A percentile compares a stretch with the other conserved stretches of the same genome.
Conservation (phyloP, 2,113 vertebrate species). For the Rhabdornis inornatus region DNA sequence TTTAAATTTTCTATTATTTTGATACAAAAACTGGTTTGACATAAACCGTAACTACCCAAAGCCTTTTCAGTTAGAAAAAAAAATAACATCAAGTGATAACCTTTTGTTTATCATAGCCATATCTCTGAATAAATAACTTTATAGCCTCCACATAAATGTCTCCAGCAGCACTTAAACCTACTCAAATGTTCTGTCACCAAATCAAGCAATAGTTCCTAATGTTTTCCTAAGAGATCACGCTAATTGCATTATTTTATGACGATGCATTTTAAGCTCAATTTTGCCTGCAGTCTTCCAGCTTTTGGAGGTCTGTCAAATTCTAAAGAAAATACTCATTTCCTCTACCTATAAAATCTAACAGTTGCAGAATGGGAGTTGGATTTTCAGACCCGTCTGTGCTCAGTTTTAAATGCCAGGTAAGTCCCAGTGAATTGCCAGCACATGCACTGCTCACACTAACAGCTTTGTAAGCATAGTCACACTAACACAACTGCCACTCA, state of each 20-base stretch:
- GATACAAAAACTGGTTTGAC: background rate
- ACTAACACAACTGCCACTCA: background rate
- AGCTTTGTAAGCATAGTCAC: accelerated
- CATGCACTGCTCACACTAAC: accelerated
- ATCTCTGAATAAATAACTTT: background rate
- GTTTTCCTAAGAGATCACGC: background rate
- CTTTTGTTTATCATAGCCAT: background rate
- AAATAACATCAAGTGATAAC: background rate
- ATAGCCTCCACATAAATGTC: background rate
- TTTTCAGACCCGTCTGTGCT: accelerated
- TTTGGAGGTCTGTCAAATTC: background rate
- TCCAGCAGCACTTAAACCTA: background rate
- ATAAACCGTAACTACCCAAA: background rate
- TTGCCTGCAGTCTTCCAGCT: background rate
- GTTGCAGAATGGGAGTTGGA: background rate
- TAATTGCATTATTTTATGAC: background rate
- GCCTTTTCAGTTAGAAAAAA: background rate
- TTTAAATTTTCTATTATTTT: background rate
- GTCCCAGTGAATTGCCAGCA: background rate
- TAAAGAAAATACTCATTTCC: background rate
- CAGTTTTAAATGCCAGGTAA: background rate
- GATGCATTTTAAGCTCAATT: background rate
- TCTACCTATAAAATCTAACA: background rate
- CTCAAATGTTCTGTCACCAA: background rate
- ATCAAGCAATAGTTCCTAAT: background rate